Percentiles rank a stretch among this genome's conserved stretches.
These are phyloP conservation scores for Dryobota labecula DNA, from an alignment of 2,888 invertebrate species.

Conservation along the genomic window DNA sequence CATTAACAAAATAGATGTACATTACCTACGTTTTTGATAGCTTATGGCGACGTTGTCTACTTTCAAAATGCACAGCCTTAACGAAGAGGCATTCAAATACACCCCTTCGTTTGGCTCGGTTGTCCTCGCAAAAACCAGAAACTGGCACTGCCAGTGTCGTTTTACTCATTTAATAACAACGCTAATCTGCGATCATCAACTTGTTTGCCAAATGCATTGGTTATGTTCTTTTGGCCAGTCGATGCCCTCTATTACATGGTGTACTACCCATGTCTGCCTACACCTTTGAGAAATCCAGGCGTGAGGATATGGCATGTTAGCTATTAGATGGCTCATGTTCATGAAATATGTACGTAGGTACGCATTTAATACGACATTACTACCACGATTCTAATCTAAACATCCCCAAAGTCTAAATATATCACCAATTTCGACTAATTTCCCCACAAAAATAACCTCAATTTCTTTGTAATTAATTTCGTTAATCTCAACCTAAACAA, in stretches of 20 bases:
- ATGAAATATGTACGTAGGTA: not conserved
- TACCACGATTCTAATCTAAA: not conserved
- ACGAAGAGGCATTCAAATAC: too few relatives aligned
- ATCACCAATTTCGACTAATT: not conserved
- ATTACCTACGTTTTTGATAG: too few relatives aligned
- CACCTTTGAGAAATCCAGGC: not conserved
- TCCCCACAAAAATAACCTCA: conserved; percentile 1
- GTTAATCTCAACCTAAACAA: conserved; percentile 50
- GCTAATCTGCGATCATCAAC: not conserved
- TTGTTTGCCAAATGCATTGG: not conserved
- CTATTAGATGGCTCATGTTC: not conserved
- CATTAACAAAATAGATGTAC: too few relatives aligned
- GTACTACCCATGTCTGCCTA: not conserved
- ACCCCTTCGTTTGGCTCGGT: not conserved
- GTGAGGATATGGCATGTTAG: not conserved
- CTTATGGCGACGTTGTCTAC: too few relatives aligned
- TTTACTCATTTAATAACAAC: not conserved
- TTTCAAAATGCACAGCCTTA: too few relatives aligned
- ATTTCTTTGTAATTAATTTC: conserved; percentile 54
- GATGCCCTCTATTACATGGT: too few relatives aligned
- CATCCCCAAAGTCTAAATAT: not conserved
- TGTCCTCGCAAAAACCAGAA: not conserved
- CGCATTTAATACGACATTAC: not conserved
- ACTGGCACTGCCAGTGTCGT: too few relatives aligned
- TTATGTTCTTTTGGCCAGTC: not conserved